phyloP scores from a whole-genome alignment of 1,140 invertebrate species.

The Drosophila mayri region DNA sequence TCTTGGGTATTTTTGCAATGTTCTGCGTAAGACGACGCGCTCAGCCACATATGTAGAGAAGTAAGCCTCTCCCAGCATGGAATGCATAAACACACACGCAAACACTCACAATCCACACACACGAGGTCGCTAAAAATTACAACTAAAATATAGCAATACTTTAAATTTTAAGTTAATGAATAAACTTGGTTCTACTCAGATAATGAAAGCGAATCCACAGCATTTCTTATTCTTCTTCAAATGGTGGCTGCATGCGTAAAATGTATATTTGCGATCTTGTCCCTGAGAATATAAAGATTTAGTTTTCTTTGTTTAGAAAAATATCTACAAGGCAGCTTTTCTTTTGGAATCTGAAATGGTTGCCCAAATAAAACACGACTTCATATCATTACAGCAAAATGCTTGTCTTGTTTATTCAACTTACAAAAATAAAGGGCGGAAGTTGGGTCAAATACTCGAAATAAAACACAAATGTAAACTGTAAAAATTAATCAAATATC shows the following conservation, averaged over 20 bases:
- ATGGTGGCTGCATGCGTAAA: not conserved
- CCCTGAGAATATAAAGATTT: not conserved
- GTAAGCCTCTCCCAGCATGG: constrained; percentile 42
- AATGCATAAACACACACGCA: constrained; percentile 58
- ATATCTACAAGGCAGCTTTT: not conserved
- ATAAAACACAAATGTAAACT: not conserved
- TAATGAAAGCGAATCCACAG: constrained; percentile 15
- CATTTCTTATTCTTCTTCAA: not conserved
- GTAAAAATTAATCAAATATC: not conserved
- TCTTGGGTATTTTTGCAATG: constrained; percentile 56
- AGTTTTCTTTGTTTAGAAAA: too few relatives aligned
- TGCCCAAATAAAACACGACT: not conserved
- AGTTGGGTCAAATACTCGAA: not conserved
- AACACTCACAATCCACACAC: constrained; percentile 43
- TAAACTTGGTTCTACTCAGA: constrained; percentile 63
- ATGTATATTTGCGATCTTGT: not conserved
- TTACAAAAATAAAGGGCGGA: constrained; percentile 35
- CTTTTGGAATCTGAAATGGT: too few relatives aligned
- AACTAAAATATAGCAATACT: constrained; percentile 80
- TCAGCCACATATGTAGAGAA: constrained; percentile 19
- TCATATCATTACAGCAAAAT: constrained; percentile 12
- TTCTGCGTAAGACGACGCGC: constrained; percentile 37
- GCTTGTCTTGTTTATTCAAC: constrained; percentile 32
- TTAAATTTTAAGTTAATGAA: constrained; percentile 73
- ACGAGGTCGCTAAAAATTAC: constrained; percentile 66